Evolutionary conservation across 2,797 vertebrate species (phyloP), one percentile per base, ranked within the genome.

Genomic region (Lithobates pipiens): DNA sequence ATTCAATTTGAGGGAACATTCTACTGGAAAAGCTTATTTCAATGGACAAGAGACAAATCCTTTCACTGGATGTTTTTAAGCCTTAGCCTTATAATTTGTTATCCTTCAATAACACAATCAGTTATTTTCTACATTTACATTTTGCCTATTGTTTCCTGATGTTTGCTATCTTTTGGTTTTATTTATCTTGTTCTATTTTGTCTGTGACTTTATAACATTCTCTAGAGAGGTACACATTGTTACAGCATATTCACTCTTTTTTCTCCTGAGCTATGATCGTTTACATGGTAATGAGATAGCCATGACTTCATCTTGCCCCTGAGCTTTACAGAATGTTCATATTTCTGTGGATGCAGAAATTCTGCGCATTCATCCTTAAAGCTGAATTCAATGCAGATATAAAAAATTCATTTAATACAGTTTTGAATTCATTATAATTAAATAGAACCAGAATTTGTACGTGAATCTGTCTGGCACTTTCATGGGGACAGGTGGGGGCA

Each of bases 1-100:
- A 83, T 84, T 86, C 80, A 83, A 75, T 83, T 87, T 87, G 46
- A 68, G 61, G 3, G 32, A 76, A 76, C 72, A 61, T 75, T 76
- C 42, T 85, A 25, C 72, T 70, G 57, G 29, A 79, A 77, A 34
- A 76, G 29, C 32, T 57, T 70, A 76, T 36, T n/a, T 29, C 25
- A 67, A 44, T 57, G 27, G n/a, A 61, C 34, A 77, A 72, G 57
- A 76, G 16, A 85, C 27, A 57, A 71, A 73, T 77, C 68, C 34
- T 23, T 63, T 6, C 15, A 46, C 57, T 61, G 42, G 77, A 18
- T 67, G 42, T 27, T 71, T 61, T 23, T 11, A 73, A 73, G 36
- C 50, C n/a, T 36, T 15, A 25, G 27, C 11, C 13, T 67, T 67
- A 72, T 25, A 71, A 36, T 68, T 36, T 27, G 50, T 54, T n/a